Conservation (phyloP, 1,140 invertebrate species). For the Phenacoccus solenopsis region DNA sequence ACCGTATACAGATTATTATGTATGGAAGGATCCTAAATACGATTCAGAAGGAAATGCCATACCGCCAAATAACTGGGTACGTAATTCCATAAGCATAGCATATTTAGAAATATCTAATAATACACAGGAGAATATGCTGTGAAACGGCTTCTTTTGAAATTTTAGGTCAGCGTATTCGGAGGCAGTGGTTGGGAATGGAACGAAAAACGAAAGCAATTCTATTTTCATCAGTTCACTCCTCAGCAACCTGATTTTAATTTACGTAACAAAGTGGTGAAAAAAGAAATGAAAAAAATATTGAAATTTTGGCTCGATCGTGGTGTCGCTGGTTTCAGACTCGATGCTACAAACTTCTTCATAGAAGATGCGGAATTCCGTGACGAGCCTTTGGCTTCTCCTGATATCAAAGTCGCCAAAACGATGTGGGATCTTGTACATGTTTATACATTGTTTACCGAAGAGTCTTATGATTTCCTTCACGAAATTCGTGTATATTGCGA, state of each 20-base stretch:
- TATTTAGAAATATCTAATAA: neutral
- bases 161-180: slow-evolving; percentile 28
- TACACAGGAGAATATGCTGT: too few relatives aligned
- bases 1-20: slow-evolving; percentile 56
- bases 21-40: slow-evolving; percentile 49
- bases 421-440: neutral
- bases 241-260: slow-evolving; percentile 62
- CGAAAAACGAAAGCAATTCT: slow-evolving; percentile 49
- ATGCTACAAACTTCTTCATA: slow-evolving; percentile 40
- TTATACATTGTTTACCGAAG: neutral
- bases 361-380: slow-evolving; percentile 34
- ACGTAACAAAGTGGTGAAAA: neutral
- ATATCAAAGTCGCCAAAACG: too few relatives aligned
- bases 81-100: too few relatives aligned
- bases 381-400: slow-evolving; percentile 24
- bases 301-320: slow-evolving; percentile 52
- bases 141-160: slow-evolving; percentile 39
- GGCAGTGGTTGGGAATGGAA: slow-evolving; percentile 58
- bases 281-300: slow-evolving; percentile 47
- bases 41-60: slow-evolving; percentile 29
- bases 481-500: neutral
- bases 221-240: slow-evolving; percentile 53
- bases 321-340: slow-evolving; percentile 56
- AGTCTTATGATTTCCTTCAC: neutral
- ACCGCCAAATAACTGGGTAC: slow-evolving; percentile 45